phyloP scores from a whole-genome alignment of 2,888 invertebrate species.

The Melanostoma mellinum region DNA sequence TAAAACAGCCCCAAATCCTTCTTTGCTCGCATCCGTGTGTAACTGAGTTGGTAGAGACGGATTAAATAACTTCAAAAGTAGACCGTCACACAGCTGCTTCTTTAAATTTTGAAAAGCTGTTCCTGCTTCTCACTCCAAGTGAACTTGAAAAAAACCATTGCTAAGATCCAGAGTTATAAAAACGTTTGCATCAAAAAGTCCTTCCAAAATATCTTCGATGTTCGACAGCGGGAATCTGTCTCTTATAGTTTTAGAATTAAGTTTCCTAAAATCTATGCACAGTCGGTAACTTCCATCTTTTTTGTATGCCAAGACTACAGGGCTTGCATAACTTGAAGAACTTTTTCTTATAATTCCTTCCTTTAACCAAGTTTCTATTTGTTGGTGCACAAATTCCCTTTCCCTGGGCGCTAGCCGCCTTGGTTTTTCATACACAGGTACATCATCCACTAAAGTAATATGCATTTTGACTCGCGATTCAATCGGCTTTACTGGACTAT shows the following conservation, averaged over 20 bases:
- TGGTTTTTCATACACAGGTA: not conserved
- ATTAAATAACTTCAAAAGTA: not conserved
- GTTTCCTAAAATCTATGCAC: constrained; percentile 3
- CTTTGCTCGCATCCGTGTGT: no score
- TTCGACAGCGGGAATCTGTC: not conserved
- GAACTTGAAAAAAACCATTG: constrained; percentile 1
- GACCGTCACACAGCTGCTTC: not conserved
- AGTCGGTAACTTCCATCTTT: constrained; percentile 23
- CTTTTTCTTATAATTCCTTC: constrained; percentile 15
- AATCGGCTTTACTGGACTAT: not conserved
- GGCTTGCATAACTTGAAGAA: constrained; percentile 26
- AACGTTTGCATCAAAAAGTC: not conserved
- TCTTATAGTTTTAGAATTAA: not conserved
- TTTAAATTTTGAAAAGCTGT: not conserved
- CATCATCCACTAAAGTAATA: constrained; percentile 1
- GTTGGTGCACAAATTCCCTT: constrained; percentile 1
- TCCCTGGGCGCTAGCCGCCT: constrained; percentile 11
- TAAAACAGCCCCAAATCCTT: not conserved
- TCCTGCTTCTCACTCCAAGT: not conserved
- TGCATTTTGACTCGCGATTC: constrained; percentile 4
- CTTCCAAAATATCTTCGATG: not conserved
- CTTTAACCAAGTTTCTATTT: constrained; percentile 13
- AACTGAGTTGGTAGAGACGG: not conserved
- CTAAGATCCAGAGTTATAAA: not conserved
- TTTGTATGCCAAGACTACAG: constrained; percentile 18